Base-by-base conservation (phyloP, 2,113 vertebrate genomes). In the Polypterus senegalus region DNA sequence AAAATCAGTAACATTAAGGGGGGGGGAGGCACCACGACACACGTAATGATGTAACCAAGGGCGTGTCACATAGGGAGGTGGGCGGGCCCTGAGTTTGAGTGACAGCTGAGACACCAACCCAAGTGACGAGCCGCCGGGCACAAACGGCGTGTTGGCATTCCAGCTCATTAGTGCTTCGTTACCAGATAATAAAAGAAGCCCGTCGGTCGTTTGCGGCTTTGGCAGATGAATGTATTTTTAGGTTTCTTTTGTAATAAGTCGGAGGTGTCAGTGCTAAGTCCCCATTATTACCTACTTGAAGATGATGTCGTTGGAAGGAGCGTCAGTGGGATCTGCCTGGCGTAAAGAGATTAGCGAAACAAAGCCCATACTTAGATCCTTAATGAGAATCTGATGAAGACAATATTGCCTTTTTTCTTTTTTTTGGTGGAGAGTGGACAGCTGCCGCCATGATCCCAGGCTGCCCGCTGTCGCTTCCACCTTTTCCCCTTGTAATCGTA, bases 381-480 rank as follows among this genome's bases (percentile, higher is more conserved):
- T 52, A 52, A 52, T 52, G 51, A 52, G 51, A 52, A 7, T 3
- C 7, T 8, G 51, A 52, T 52, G 10, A 52, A 3, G 7, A 7
- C 7, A 52, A 52, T 52, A 52, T 52, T 4, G 10, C 51, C 51
- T 52, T 52, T 3, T 10, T 10, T 52, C 10, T 52, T 10, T 52
- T 52, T 52, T 52, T 52, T 52, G 7, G 51, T 3, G 10, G 10
- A 52, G 7, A 52, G 10, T 8, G 10, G 10, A 10, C 51, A 8
- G 51, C 10, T 52, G 3, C 10, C 51, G 7, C 51, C 10, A 52
- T 52, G 7, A 55, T 55, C 74, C 69, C 70, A 62, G 68, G 64
- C 73, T 70, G 76, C 72, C 49, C 48, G 46, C 54, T 10, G 27
- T 27, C 10, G n/a, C 43, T 5, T 59, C 8, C 48, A 48, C 51